Evolutionary conservation across 1,140 invertebrate species (phyloP).

Genomic region (Dufourea novaeangliae): DNA sequence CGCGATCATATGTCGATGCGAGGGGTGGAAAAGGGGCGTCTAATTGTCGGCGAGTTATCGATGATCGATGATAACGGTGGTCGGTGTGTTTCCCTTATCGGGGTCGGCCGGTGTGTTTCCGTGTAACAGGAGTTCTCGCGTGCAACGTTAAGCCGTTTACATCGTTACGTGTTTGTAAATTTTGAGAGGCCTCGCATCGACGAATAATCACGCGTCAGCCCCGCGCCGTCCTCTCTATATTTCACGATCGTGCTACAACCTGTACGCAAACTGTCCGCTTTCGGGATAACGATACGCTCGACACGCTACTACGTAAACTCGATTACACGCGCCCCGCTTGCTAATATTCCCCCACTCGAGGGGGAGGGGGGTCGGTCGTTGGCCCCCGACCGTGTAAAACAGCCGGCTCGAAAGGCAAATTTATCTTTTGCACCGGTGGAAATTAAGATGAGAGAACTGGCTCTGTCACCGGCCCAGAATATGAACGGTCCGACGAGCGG

Average conservation of each 20-base stretch:
- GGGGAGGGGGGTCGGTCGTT: no score
- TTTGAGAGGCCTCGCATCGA: slow-evolving; percentile 58
- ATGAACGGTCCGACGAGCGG: background rate
- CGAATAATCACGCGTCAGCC: slow-evolving; percentile 52
- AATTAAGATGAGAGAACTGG: slow-evolving; percentile 8
- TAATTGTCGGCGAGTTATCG: slow-evolving; percentile 66
- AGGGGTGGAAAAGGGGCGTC: slow-evolving; percentile 4
- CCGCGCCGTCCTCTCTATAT: background rate
- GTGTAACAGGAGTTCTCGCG: slow-evolving; percentile 57
- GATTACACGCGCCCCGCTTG: slow-evolving; percentile 30
- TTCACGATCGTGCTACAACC: slow-evolving; percentile 27
- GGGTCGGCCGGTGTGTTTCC: slow-evolving; percentile 43
- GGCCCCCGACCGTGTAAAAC: background rate
- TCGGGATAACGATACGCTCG: slow-evolving; percentile 26
- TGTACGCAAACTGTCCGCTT: slow-evolving; percentile 40
- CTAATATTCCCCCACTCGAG: slow-evolving; percentile 9
- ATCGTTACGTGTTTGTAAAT: slow-evolving; percentile 64
- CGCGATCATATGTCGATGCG: slow-evolving; percentile 30
- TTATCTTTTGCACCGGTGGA: slow-evolving; percentile 10
- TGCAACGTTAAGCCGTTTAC: slow-evolving; percentile 58
- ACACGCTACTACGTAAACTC: slow-evolving; percentile 28
- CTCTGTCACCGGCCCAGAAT: background rate
- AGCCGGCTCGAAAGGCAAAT: background rate
- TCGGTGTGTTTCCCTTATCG: slow-evolving; percentile 62
- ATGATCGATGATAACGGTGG: slow-evolving; percentile 67